Conservation (phyloP, 1,140 invertebrate species). For the Zaprionus ghesquierei region DNA sequence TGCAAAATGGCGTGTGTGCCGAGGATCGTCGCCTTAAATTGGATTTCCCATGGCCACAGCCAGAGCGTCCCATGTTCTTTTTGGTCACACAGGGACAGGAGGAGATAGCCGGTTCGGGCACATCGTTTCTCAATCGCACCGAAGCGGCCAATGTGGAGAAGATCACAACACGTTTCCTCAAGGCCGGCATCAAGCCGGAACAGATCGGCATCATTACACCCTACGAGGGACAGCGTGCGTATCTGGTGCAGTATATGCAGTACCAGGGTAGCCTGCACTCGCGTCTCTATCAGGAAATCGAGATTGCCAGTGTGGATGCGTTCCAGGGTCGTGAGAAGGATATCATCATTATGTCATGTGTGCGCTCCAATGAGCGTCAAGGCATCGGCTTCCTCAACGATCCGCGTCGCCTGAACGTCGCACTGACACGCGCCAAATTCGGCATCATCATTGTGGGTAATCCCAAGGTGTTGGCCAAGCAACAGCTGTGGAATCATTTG, state of each 20-base stretch:
- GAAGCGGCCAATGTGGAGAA: slow-evolving; percentile 99
- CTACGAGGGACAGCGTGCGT: slow-evolving; percentile 99
- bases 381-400: slow-evolving; percentile 98
- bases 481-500: slow-evolving; percentile 99
- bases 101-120: slow-evolving; percentile 99
- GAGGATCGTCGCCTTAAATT: slow-evolving; percentile 96
- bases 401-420: slow-evolving; percentile 98
- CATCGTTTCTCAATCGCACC: slow-evolving; percentile 98
- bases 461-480: slow-evolving; percentile 98
- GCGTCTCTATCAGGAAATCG: slow-evolving; percentile 99
- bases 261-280: slow-evolving; percentile 98
- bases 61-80: slow-evolving; percentile 99
- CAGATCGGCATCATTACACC: slow-evolving; percentile 99
- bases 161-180: slow-evolving; percentile 95
- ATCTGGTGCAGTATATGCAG: slow-evolving; percentile 99
- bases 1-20: slow-evolving; percentile 99
- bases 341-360: slow-evolving; percentile 99
- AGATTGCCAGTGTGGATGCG: slow-evolving; percentile 99
- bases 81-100: slow-evolving; percentile 99
- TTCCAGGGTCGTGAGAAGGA: slow-evolving; percentile 99
- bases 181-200: slow-evolving; percentile 97
- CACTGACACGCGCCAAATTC: slow-evolving; percentile 97
- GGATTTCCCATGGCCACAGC: slow-evolving; percentile 98
- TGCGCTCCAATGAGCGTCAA: slow-evolving; percentile 96
- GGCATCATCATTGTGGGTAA: slow-evolving; percentile 99